Conservation (phyloP, 1,140 invertebrate genomes). For the Calephelis nemesis region DNA sequence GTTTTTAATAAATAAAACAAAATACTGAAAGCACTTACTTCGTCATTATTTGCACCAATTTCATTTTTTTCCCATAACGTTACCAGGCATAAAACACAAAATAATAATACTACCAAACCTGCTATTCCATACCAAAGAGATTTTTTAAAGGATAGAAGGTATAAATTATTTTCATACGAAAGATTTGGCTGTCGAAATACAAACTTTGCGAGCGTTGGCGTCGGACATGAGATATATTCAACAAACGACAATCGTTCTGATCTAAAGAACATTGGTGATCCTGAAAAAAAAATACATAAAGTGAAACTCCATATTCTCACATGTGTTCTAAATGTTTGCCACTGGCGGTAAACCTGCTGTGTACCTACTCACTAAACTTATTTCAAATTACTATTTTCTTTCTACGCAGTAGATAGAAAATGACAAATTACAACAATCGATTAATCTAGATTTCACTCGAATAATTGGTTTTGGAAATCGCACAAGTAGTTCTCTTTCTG, state of each 20-base stretch:
- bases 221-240: slow-evolving; percentile 80
- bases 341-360: too few relatives aligned
- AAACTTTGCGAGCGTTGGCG: slow-evolving; percentile 78
- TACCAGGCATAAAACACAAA: slow-evolving; percentile 59
- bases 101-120: slow-evolving; percentile 71
- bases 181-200: slow-evolving; percentile 82
- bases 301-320: too few relatives aligned
- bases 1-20: too few relatives aligned
- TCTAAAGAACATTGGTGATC: slow-evolving; percentile 79
- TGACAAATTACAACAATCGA: too few relatives aligned
- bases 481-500: too few relatives aligned
- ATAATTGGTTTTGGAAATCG: too few relatives aligned
- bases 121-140: slow-evolving; percentile 74
- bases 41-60: slow-evolving; percentile 20
- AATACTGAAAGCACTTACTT: slow-evolving; percentile 28
- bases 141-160: slow-evolving; percentile 80
- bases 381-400: too few relatives aligned
- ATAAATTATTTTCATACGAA: slow-evolving; percentile 82
- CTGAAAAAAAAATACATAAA: slow-evolving; percentile 39
- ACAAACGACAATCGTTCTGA: slow-evolving; percentile 77
- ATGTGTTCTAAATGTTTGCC: too few relatives aligned
- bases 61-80: slow-evolving; percentile 58
- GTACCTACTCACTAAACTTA: too few relatives aligned
- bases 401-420: too few relatives aligned
- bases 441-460: too few relatives aligned